Percentiles rank a stretch among this genome's conserved stretches.
These are phyloP conservation scores for Brenthis hecate DNA, from an alignment of 2,888 invertebrate genomes.

Conservation along the genomic window DNA sequence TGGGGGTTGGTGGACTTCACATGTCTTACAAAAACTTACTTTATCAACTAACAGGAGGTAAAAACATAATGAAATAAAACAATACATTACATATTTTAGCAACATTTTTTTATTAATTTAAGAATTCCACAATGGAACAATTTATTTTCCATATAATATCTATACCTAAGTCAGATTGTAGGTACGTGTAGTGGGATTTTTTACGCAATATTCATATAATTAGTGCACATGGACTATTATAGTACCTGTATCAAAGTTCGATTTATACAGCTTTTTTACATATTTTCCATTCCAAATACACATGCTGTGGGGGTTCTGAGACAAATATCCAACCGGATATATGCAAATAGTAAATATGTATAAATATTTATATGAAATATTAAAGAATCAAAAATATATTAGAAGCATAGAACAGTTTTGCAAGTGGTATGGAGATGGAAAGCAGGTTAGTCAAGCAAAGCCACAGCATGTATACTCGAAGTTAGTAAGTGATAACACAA, in stretches of 20 bases:
- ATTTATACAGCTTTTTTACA: slow-evolving; percentile 39
- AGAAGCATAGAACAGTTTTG: slow-evolving; percentile 1
- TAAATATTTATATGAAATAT: slow-evolving; percentile 6
- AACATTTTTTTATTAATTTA: slow-evolving; percentile 83
- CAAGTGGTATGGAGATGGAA: not conserved
- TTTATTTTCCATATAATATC: slow-evolving; percentile 69
- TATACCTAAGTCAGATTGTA: slow-evolving; percentile 75
- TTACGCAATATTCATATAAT: slow-evolving; percentile 54
- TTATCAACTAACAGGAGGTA: not conserved
- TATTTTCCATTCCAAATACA: slow-evolving; percentile 30
- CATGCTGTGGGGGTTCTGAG: slow-evolving; percentile 29
- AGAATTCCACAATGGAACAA: slow-evolving; percentile 82
- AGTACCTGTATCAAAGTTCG: slow-evolving; percentile 62
- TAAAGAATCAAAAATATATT: not conserved
- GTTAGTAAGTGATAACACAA: slow-evolving; percentile 33
- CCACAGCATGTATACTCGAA: slow-evolving; percentile 22
- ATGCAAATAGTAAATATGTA: slow-evolving; percentile 1
- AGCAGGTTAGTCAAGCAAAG: not conserved
- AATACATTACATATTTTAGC: slow-evolving; percentile 71
- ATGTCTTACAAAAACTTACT: no score
- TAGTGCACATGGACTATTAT: slow-evolving; percentile 68
- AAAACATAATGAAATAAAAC: slow-evolving; percentile 56
- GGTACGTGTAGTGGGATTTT: slow-evolving; percentile 62
- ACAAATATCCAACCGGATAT: not conserved
- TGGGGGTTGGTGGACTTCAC: no score